Conservation (phyloP, 2,113 vertebrate species). For the Ochotona curzoniae region DNA sequence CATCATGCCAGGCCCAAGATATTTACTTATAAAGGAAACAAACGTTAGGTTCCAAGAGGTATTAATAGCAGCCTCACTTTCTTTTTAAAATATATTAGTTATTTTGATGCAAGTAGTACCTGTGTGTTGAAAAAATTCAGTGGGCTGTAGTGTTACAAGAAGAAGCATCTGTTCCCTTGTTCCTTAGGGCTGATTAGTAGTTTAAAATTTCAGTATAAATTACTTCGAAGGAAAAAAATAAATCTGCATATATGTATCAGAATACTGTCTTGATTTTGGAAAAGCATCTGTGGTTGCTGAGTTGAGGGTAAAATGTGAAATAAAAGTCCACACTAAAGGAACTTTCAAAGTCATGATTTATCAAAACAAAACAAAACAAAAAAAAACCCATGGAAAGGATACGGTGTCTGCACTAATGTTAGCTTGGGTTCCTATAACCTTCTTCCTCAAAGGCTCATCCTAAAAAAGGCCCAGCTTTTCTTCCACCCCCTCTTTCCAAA, state of each 20-base stretch:
- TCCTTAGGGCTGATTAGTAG: not conserved
- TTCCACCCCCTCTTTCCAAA: not conserved
- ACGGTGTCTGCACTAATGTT: not conserved
- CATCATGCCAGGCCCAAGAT: no score
- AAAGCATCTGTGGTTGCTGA: not conserved
- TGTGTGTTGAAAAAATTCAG: not conserved
- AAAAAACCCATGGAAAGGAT: not conserved
- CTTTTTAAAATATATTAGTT: constrained; percentile 17
- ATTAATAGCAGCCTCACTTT: constrained; percentile 43
- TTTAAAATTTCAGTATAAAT: constrained; percentile 30
- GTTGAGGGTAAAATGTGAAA: not conserved
- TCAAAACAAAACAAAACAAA: not conserved
- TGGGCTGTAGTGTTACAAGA: constrained; percentile 14
- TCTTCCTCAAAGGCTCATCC: constrained; percentile 17
- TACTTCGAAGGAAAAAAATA: constrained; percentile 15
- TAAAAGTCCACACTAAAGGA: not conserved
- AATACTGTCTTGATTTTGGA: not conserved
- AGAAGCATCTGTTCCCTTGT: not conserved
- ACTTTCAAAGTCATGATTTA: constrained; percentile 16
- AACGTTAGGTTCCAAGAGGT: not conserved
- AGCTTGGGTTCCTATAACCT: constrained; percentile 27
- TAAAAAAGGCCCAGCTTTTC: constrained; percentile 36
- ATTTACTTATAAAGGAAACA: not conserved
- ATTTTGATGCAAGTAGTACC: not conserved
- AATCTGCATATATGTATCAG: not conserved